Evolutionary conservation across 2,113 vertebrate species (phyloP).

Genomic region (Sciurus niger): DNA sequence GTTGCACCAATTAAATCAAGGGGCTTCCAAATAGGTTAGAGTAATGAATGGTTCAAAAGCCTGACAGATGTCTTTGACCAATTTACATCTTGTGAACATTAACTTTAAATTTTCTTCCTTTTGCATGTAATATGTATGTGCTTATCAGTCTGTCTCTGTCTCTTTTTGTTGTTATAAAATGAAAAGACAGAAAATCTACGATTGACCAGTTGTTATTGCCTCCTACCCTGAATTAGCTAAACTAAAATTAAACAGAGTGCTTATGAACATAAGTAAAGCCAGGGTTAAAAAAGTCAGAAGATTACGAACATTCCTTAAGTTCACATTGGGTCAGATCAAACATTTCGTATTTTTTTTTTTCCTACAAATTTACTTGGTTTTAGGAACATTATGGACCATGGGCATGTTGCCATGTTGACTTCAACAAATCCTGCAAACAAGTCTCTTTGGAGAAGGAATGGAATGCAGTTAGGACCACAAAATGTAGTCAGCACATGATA

Average conservation of each 20-base stretch:
- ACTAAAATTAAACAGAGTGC: background rate
- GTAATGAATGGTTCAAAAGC: background rate
- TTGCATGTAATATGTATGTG: background rate
- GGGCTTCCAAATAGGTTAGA: background rate
- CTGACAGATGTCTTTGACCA: background rate
- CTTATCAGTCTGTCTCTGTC: background rate
- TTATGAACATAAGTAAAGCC: background rate
- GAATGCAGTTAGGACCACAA: background rate
- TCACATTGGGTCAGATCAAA: background rate
- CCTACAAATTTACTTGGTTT: background rate
- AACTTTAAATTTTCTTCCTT: background rate
- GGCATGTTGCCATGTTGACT: background rate
- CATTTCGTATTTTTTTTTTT: background rate
- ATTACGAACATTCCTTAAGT: background rate
- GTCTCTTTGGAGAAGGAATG: background rate
- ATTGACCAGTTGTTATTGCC: background rate
- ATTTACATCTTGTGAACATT: slow-evolving; percentile 23
- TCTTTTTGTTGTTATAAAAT: background rate
- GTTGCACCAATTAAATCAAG: background rate
- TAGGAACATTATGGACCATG: background rate
- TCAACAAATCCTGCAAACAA: background rate
- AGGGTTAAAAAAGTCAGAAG: background rate
- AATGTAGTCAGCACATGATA: background rate
- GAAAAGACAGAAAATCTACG: background rate
- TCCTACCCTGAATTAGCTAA: background rate